These are phyloP conservation scores for Scaeva pyrastri DNA, from an alignment of 2,888 invertebrate species.

Conservation along the genomic window DNA sequence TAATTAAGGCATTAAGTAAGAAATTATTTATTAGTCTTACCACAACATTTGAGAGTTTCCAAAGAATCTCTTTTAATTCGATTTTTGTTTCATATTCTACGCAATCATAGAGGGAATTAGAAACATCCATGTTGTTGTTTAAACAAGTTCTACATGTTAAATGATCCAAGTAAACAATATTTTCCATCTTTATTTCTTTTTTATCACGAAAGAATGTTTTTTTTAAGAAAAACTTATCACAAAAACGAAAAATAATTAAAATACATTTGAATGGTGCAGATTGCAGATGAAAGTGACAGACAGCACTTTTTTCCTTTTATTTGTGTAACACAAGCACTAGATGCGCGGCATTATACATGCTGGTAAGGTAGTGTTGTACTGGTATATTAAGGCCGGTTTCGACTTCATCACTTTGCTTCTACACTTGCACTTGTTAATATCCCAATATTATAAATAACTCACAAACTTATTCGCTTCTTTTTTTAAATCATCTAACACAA, in stretches of 20 bases:
- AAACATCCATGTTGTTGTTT: constrained; percentile 73
- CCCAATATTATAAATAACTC: too few species aligned
- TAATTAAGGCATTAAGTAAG: neutral
- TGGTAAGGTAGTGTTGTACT: neutral
- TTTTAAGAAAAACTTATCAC: constrained; percentile 32
- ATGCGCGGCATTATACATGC: neutral
- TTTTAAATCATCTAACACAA: too few species aligned
- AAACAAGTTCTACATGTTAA: constrained; percentile 80
- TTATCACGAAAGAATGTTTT: neutral
- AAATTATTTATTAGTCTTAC: constrained; percentile 71
- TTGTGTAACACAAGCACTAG: constrained; percentile 2
- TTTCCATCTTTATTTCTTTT: constrained; percentile 58
- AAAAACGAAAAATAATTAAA: constrained; percentile 18
- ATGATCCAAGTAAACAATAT: constrained; percentile 46
- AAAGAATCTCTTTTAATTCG: constrained; percentile 78
- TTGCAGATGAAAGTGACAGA: neutral
- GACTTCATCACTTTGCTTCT: too few species aligned
- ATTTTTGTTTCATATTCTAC: constrained; percentile 79
- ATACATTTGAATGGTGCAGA: neutral
- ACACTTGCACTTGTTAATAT: too few species aligned
- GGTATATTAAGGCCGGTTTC: neutral
- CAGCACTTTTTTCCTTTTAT: neutral
- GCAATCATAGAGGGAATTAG: constrained; percentile 79
- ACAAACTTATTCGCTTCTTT: too few species aligned
- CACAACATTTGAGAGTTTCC: constrained; percentile 78